Evolutionary conservation across 2,797 vertebrate species (phyloP).

Genomic region (Melanotaenia nigrans): DNA sequence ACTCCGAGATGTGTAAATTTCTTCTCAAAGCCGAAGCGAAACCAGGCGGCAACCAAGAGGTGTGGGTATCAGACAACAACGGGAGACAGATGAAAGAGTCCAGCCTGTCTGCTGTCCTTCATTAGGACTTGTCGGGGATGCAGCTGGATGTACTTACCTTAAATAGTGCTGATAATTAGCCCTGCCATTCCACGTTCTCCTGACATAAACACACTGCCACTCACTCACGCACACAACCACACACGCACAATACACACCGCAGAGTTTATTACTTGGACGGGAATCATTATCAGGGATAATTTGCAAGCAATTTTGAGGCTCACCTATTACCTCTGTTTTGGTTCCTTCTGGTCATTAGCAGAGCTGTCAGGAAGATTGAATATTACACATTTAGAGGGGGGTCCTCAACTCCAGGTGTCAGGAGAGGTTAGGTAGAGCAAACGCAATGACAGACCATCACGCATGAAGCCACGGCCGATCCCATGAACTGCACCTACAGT

Average conservation of each 20-base stretch:
- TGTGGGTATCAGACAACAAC: conserved; percentile 74
- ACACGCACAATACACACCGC: conserved; percentile 30
- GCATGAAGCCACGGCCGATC: conserved; percentile 54
- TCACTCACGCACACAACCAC: conserved; percentile 51
- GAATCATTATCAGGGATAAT: conserved; percentile 85
- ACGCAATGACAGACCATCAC: conserved; percentile 73
- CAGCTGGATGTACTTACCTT: conserved; percentile 86
- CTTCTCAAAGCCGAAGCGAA: conserved; percentile 26
- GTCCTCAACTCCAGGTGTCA: conserved; percentile 81
- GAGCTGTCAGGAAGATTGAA: conserved; percentile 88
- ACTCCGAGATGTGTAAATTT: conserved; percentile 32
- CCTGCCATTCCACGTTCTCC: conserved; percentile 78
- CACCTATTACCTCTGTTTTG: conserved; percentile 87
- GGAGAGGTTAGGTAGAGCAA: conserved; percentile 80
- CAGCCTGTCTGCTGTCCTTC: conserved; percentile 79
- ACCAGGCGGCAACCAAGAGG: conserved; percentile 42
- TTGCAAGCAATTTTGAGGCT: conserved; percentile 87
- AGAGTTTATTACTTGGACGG: conserved; percentile 81
- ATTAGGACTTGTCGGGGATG: conserved; percentile 79
- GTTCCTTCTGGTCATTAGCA: conserved; percentile 87
- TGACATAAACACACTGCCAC: conserved; percentile 81
- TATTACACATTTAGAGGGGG: conserved; percentile 82
- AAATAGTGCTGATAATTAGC: conserved; percentile 86
- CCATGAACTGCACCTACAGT: conserved; percentile 53
- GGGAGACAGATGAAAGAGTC: conserved; percentile 81